A percentile compares a stretch with the other conserved stretches of the same genome.
These are phyloP conservation scores for Pseudococcus jackbeardsleyi DNA, from an alignment of 2,888 invertebrate species.

Conservation along the genomic window DNA sequence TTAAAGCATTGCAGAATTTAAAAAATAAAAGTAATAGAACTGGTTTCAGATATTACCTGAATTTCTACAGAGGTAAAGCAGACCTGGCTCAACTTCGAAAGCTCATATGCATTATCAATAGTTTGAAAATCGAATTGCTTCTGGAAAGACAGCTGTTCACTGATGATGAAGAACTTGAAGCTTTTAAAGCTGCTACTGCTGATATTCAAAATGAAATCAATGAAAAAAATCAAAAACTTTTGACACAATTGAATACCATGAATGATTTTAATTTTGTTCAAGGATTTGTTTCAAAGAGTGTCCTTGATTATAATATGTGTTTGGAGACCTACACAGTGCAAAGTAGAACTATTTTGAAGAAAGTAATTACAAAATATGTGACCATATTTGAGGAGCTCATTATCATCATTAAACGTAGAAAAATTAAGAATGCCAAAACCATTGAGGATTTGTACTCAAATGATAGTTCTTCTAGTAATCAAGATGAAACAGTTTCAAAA, in stretches of 20 bases:
- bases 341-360: slow-evolving; percentile 34
- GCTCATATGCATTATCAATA: slow-evolving; percentile 44
- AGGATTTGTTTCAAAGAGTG: slow-evolving; percentile 29
- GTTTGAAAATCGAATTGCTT: slow-evolving; percentile 33
- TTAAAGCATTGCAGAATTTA: slow-evolving; percentile 37
- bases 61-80: slow-evolving; percentile 52
- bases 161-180: neutral
- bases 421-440: slow-evolving; percentile 18
- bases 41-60: slow-evolving; percentile 53
- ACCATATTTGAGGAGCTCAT: slow-evolving; percentile 37
- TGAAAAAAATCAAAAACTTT: neutral
- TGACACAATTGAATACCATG: neutral
- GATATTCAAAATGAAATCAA: slow-evolving; percentile 5
- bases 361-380: slow-evolving; percentile 36
- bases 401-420: slow-evolving; percentile 42
- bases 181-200: neutral
- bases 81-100: slow-evolving; percentile 45
- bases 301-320: slow-evolving; percentile 16
- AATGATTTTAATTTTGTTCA: slow-evolving; percentile 12
- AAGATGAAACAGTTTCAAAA: slow-evolving; percentile 7
- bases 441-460: slow-evolving; percentile 4
- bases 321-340: neutral
- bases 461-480: neutral
- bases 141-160: slow-evolving; percentile 42
- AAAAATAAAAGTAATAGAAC: slow-evolving; percentile 58